A percentile compares a stretch with the other conserved stretches of the same genome.
These are phyloP conservation scores for Hyphantria cunea DNA, from an alignment of 1,140 invertebrate genomes.

Conservation along the genomic window DNA sequence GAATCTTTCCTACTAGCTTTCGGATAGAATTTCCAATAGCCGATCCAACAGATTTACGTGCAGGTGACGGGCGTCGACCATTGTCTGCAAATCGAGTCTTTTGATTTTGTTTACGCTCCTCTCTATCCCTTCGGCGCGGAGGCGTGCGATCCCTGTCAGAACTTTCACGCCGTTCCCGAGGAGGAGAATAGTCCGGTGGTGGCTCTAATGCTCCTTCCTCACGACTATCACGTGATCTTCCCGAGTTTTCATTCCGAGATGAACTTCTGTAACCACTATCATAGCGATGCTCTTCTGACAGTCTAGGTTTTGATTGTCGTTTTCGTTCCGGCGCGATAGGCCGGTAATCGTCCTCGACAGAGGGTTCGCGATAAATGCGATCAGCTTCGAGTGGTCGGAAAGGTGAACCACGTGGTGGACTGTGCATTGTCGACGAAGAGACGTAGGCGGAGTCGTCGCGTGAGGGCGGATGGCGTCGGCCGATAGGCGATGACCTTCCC, in stretches of 20 bases:
- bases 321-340: slow-evolving; percentile 84
- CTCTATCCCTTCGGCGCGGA: slow-evolving; percentile 72
- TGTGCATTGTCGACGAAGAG: slow-evolving; percentile 81
- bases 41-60: slow-evolving; percentile 81
- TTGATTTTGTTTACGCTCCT: slow-evolving; percentile 84
- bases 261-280: slow-evolving; percentile 82
- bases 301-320: slow-evolving; percentile 76
- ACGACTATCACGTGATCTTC: slow-evolving; percentile 73
- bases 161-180: slow-evolving; percentile 79
- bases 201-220: slow-evolving; percentile 82
- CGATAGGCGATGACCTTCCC: slow-evolving; percentile 72
- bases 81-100: slow-evolving; percentile 86
- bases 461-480: slow-evolving; percentile 75
- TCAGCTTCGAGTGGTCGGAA: slow-evolving; percentile 74
- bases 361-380: slow-evolving; percentile 68
- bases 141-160: slow-evolving; percentile 79
- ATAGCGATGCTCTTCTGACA: slow-evolving; percentile 78
- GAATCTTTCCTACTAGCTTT: slow-evolving; percentile 89
- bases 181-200: slow-evolving; percentile 87
- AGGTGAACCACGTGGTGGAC: slow-evolving; percentile 76
- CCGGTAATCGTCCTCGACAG: slow-evolving; percentile 73
- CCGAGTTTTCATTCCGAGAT: slow-evolving; percentile 77
- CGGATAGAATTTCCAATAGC: slow-evolving; percentile 88
- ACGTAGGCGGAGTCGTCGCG: slow-evolving; percentile 82
- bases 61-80: slow-evolving; percentile 71